Evolutionary conservation across 2,797 vertebrate genomes (phyloP).

Genomic region (Onychomys torridus): DNA sequence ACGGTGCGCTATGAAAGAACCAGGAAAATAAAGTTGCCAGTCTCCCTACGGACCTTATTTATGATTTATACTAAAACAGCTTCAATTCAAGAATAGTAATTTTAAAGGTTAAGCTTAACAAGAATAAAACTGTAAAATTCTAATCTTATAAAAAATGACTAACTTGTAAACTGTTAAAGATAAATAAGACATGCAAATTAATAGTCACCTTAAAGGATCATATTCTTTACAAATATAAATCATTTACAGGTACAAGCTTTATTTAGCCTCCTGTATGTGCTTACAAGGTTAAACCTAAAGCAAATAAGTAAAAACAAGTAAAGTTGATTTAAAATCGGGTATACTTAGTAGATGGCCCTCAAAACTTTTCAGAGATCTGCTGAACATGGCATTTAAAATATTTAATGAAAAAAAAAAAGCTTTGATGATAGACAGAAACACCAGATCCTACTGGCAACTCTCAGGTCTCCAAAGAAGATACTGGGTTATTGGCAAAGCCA

Average conservation of each 20-base stretch:
- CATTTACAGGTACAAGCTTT: not conserved
- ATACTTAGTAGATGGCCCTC: not conserved
- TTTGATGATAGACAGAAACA: not conserved
- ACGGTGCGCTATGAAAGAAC: not conserved
- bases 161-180: not conserved
- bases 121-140: not conserved
- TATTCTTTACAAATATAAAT: not conserved
- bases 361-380: not conserved
- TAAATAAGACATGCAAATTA: not conserved
- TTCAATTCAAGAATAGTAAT: not conserved
- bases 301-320: not conserved
- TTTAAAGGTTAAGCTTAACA: not conserved
- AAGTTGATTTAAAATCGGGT: not conserved
- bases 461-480: not conserved
- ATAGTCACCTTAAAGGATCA: not conserved
- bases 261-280: not conserved
- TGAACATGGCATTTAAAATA: not conserved
- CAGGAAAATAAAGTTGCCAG: not conserved
- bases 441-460: not conserved
- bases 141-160: not conserved
- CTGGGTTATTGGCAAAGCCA: not conserved
- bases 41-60: not conserved
- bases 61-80: not conserved
- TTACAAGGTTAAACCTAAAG: not conserved
- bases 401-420: not conserved